Percentiles rank a stretch among this genome's conserved stretches.
These are phyloP conservation scores for Ochotona curzoniae DNA, from an alignment of 2,113 vertebrate species.

Conservation along the genomic window DNA sequence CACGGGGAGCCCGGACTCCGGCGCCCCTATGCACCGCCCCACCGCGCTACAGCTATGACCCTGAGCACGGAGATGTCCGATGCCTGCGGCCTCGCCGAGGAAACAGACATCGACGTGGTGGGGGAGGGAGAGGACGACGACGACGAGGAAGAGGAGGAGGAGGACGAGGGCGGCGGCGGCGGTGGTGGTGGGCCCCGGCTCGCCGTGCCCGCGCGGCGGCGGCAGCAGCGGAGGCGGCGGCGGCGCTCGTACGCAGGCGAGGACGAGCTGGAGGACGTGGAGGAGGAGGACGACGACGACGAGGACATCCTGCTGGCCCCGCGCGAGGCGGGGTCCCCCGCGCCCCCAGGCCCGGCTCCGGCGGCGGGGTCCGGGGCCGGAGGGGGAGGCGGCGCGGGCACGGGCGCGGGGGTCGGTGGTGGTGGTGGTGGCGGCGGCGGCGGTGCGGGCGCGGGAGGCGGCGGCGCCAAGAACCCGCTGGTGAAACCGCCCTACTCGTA, in stretches of 20 bases:
- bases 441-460: conserved; percentile 85
- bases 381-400: conserved; percentile 84
- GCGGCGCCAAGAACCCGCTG: conserved; percentile 90
- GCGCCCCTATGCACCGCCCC: conserved; percentile 75
- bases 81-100: conserved; percentile 94
- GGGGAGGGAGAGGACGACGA: conserved; percentile 92
- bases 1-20: conserved; percentile 51
- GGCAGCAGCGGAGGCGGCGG: conserved; percentile 85
- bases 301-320: conserved; percentile 88
- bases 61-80: conserved; percentile 97
- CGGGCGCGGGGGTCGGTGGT: conserved; percentile 76
- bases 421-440: conserved; percentile 85
- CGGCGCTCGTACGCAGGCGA: conserved; percentile 91
- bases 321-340: conserved; percentile 85
- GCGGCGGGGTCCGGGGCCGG: conserved; percentile 84
- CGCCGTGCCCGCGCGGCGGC: conserved; percentile 81
- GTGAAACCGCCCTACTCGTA: conserved; percentile 97
- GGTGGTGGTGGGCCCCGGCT: conserved; percentile 86
- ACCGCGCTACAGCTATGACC: conserved; percentile 90
- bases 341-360: conserved; percentile 85
- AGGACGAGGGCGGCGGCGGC: conserved; percentile 87
- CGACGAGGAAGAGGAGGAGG: conserved; percentile 92
- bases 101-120: conserved; percentile 97
- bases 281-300: conserved; percentile 91
- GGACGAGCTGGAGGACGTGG: conserved; percentile 93